These are phyloP conservation scores for Hypotaenidia okinawae DNA, from an alignment of 2,797 vertebrate species.

Conservation along the genomic window DNA sequence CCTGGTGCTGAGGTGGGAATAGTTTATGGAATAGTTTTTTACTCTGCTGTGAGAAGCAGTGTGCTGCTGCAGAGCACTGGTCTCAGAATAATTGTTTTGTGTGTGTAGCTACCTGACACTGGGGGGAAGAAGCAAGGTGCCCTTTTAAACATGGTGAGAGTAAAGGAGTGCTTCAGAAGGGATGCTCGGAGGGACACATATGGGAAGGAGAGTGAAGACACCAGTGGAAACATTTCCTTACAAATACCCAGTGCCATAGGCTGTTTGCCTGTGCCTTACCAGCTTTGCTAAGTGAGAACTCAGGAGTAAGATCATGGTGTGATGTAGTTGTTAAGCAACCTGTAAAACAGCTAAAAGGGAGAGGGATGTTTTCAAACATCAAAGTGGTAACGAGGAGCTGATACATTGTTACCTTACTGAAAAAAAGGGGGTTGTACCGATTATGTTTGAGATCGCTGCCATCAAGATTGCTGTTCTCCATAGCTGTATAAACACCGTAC, in stretches of 20 bases:
- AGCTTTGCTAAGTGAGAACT: background rate
- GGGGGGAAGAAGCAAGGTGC: background rate
- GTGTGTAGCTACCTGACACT: background rate
- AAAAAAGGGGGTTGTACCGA: constrained; percentile 22
- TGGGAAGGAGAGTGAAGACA: background rate
- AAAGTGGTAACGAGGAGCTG: background rate
- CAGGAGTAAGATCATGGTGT: background rate
- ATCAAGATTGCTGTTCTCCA: constrained; percentile 46
- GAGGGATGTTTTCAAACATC: background rate
- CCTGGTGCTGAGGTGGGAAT: background rate
- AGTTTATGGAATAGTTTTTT: background rate
- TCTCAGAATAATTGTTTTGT: background rate
- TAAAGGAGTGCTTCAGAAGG: background rate
- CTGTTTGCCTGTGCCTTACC: background rate
- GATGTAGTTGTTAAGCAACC: background rate
- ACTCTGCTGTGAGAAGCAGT: background rate
- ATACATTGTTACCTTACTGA: background rate
- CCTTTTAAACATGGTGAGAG: background rate
- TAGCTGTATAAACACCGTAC: constrained; percentile 23
- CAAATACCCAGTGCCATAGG: background rate
- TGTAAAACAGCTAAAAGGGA: background rate
- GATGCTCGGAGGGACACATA: background rate
- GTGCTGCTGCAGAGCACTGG: background rate
- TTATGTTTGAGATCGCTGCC: constrained; percentile 28
- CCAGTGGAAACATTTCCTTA: background rate